Conservation (phyloP, 2,797 vertebrate genomes). For the Pangasius sanitwongsei region DNA sequence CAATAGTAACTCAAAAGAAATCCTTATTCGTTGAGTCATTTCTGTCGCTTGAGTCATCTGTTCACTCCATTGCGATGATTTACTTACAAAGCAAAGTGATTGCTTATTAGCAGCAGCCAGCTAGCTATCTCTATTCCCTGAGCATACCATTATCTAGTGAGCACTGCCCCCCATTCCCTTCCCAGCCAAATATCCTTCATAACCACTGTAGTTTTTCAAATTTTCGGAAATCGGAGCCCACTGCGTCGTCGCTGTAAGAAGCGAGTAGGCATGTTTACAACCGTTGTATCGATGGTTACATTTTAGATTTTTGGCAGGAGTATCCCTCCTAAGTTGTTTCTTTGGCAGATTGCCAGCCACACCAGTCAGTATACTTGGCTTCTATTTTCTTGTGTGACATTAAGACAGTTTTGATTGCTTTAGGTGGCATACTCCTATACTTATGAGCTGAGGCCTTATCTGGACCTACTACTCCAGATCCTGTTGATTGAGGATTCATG, state of each 20-base stretch:
- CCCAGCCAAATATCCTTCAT: not conserved
- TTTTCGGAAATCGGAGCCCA: not conserved
- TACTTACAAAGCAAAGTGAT: not conserved
- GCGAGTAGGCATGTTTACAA: not conserved
- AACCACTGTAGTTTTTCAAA: not conserved
- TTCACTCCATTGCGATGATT: not conserved
- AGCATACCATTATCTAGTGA: not conserved
- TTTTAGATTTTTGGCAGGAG: not conserved
- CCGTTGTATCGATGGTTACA: not conserved
- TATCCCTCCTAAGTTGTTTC: not conserved
- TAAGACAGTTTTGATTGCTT: slow-evolving; percentile 9
- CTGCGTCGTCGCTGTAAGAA: not conserved
- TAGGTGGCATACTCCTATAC: slow-evolving; percentile 98
- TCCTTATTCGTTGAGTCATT: not conserved
- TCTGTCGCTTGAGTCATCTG: not conserved
- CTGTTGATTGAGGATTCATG: slow-evolving; percentile 97
- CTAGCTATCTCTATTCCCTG: not conserved
- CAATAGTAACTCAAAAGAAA: not conserved
- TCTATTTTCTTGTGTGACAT: not conserved
- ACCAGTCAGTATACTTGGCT: not conserved
- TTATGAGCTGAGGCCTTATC: slow-evolving; percentile 95
- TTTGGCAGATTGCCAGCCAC: not conserved
- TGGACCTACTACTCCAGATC: slow-evolving; percentile 97
- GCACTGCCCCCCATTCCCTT: not conserved
- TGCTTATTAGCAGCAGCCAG: not conserved